Evolutionary conservation across 2,888 invertebrate genomes (phyloP), one percentile per base, ranked within the genome.

Genomic region (Orthosia gracilis): DNA sequence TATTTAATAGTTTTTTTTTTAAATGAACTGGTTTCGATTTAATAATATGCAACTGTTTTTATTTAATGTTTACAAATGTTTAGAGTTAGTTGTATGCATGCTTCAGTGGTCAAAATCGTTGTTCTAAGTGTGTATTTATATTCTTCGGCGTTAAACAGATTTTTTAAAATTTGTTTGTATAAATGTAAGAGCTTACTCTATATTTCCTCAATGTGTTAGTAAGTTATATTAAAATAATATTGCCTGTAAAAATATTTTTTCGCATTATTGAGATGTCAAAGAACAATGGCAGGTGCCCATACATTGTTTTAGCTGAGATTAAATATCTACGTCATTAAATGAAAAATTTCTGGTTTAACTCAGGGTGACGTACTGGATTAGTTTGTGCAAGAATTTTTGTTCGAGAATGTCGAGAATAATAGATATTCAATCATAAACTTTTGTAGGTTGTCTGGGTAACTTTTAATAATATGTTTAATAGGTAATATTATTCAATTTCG

Each of bases 141-240:
- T n/a, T n/a, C n/a, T n/a, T n/a, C n/a, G n/a, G n/a, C n/a, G n/a
- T 61, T 13, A 23, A 52, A 67, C 67, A 74, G 59, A 40, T 67
- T 73, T 83, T 83, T 58, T 26, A 0, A 71, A 79, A 74, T n/a
- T n/a, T n/a, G n/a, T 67, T 54, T 70, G 45, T 76, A 31, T 69
- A 45, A 57, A 54, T 78, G 17, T 81, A 49, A 55, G 50, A 78
- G 66, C 9, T 50, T 59, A 49, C 26, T 57, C 55, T 57, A 23
- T 68, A 50, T 65, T 61, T 61, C 45, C 54, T 58, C 2, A 7
- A 47, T 12, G 59, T 45, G 40, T 76, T 50, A 50, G 45, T 59
- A 40, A 47, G 69, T 58, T 59, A 23, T 31, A 67, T 26, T 63
- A 45, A 58, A 62, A 47, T 45, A 23, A 40, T 49, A 45, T 62